Percentiles rank a stretch among this genome's conserved stretches.
Evolutionary conservation across 2,888 invertebrate species (phyloP).

Genomic region (Caenorhabditis becei): DNA sequence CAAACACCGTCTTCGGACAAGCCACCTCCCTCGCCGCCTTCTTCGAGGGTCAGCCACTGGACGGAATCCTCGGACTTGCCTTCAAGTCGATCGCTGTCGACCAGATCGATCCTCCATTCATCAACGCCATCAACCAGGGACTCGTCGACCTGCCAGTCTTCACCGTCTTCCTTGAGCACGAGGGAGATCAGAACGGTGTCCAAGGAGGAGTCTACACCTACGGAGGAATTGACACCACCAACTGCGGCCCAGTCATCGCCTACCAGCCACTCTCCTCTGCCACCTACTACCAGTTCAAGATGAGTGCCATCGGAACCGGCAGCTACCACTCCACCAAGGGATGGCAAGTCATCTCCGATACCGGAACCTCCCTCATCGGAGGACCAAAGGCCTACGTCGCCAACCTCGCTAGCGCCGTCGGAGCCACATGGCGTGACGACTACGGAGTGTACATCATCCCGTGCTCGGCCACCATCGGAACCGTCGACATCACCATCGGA

Average conservation of each 20-base stretch:
- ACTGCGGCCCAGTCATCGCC: conserved; percentile 72
- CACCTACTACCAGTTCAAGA: conserved; percentile 75
- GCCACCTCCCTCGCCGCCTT: conserved; percentile 83
- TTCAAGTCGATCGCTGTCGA: conserved; percentile 73
- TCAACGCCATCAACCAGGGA: conserved; percentile 70
- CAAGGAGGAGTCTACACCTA: conserved; percentile 72
- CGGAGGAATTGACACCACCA: conserved; percentile 70
- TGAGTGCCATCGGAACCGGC: conserved; percentile 64
- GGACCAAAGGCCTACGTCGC: conserved; percentile 64
- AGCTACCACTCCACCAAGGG: conserved; percentile 63
- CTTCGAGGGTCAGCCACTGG: conserved; percentile 82
- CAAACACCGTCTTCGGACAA: conserved; percentile 83
- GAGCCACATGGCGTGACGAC: conserved; percentile 66
- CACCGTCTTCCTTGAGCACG: conserved; percentile 74
- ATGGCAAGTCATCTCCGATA: conserved; percentile 74
- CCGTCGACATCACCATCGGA: conserved; percentile 70
- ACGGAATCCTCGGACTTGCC: conserved; percentile 71
- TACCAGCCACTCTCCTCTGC: conserved; percentile 72
- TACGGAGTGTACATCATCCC: conserved; percentile 65
- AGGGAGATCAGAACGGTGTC: conserved; percentile 67
- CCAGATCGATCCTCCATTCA: conserved; percentile 69
- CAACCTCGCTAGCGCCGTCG: conserved; percentile 60
- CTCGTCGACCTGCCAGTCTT: conserved; percentile 73
- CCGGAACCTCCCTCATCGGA: conserved; percentile 72
- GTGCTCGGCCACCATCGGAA: conserved; percentile 63